Conservation (phyloP, 2,888 invertebrate species). For the Tribolium freemani region DNA sequence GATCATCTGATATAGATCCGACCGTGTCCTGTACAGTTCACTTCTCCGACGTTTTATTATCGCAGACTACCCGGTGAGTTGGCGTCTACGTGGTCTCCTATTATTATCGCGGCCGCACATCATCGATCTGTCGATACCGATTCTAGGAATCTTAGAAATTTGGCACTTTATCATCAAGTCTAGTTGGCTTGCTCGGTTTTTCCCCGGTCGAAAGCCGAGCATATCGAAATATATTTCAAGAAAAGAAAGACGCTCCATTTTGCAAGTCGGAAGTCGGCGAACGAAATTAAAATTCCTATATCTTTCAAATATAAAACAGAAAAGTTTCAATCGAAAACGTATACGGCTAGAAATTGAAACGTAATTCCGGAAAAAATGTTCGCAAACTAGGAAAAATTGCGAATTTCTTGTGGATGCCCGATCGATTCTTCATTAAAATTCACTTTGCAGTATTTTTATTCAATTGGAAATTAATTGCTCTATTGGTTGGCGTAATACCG, state of each 20-base stretch:
- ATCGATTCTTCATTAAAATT: background rate
- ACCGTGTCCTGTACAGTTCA: slow-evolving; percentile 33
- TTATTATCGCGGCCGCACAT: slow-evolving; percentile 29
- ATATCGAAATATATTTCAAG: background rate
- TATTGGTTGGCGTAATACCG: background rate
- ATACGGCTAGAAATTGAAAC: background rate
- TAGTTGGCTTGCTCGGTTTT: background rate
- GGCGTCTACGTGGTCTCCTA: slow-evolving; percentile 2
- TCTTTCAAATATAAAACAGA: slow-evolving; percentile 3
- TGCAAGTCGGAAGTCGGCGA: slow-evolving; percentile 9
- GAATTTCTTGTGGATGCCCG: background rate
- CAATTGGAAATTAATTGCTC: background rate
- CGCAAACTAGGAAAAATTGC: too few species aligned
- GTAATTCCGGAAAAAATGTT: too few species aligned
- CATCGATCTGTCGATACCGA: slow-evolving; percentile 33
- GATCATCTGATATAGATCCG: slow-evolving; percentile 44
- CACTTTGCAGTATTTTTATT: background rate
- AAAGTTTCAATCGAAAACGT: background rate
- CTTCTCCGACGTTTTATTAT: slow-evolving; percentile 27
- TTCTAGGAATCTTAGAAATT: slow-evolving; percentile 37
- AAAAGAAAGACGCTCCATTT: slow-evolving; percentile 6
- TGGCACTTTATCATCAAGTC: slow-evolving; percentile 32
- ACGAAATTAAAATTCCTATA: slow-evolving; percentile 16
- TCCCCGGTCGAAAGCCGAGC: background rate
- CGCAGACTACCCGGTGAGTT: slow-evolving; percentile 32